Evolutionary conservation across 2,888 invertebrate genomes (phyloP).

Genomic region (Hypolimnas misippus): DNA sequence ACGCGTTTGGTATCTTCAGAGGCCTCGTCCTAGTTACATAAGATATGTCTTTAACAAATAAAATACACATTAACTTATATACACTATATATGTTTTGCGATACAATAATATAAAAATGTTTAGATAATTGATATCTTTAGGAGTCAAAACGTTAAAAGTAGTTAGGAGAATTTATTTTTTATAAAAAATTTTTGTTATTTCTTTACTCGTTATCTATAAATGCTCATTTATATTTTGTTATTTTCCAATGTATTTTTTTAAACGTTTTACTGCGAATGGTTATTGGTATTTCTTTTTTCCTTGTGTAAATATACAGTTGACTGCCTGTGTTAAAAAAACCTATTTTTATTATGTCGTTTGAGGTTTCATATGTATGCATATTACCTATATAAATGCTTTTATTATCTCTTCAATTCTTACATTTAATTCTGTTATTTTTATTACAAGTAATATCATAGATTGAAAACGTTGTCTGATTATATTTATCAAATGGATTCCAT

Average conservation of each 20-base stretch:
- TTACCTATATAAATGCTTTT: background rate
- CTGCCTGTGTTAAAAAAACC: slow-evolving; percentile 17
- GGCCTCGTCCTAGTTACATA: slow-evolving; percentile 27
- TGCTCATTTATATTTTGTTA: slow-evolving; percentile 45
- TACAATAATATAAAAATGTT: background rate
- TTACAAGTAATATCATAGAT: too few species aligned
- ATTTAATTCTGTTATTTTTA: too few species aligned
- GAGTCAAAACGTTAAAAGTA: background rate
- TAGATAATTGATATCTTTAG: background rate
- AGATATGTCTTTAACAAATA: slow-evolving; percentile 20
- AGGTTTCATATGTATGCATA: background rate
- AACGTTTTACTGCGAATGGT: slow-evolving; percentile 37
- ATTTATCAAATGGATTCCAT: too few species aligned
- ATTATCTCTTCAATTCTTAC: background rate
- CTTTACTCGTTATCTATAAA: slow-evolving; percentile 45
- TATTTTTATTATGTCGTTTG: background rate
- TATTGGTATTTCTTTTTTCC: slow-evolving; percentile 27
- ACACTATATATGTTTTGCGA: background rate
- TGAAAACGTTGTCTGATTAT: too few species aligned
- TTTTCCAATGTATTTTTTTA: background rate
- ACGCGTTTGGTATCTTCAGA: slow-evolving; percentile 30
- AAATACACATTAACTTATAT: background rate
- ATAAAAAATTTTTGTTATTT: too few species aligned
- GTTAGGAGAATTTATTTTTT: background rate
- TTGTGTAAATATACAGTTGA: slow-evolving; percentile 29